Evolutionary conservation across 2,888 invertebrate genomes (phyloP).

Genomic region (Emmelina monodactyla): DNA sequence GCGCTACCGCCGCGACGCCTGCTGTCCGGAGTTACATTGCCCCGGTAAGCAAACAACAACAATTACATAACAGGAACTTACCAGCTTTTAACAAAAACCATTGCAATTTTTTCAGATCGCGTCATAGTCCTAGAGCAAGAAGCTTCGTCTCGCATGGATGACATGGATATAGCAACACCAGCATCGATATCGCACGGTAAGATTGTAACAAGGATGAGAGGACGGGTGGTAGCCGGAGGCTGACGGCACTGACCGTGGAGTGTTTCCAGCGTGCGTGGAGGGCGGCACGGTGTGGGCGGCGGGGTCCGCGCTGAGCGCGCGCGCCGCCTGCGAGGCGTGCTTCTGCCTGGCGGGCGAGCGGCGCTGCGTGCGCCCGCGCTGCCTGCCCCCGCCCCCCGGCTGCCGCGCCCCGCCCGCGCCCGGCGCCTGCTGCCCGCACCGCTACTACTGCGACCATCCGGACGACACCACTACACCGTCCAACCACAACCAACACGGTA

Average conservation of each 20-base stretch:
- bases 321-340: conserved; percentile 84
- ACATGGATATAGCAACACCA: conserved; percentile 19
- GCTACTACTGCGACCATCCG: conserved; percentile 70
- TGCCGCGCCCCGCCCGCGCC: conserved; percentile 70
- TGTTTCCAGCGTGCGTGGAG: conserved; percentile 71
- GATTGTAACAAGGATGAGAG: not conserved
- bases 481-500: conserved; percentile 25
- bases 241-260: too few species aligned
- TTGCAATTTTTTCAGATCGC: conserved; percentile 34
- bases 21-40: conserved; percentile 83
- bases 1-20: conserved; percentile 71
- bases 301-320: conserved; percentile 84
- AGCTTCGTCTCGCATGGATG: conserved; percentile 27
- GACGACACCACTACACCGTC: conserved; percentile 21
- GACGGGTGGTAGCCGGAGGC: too few species aligned
- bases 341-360: conserved; percentile 80
- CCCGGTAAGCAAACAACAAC: conserved; percentile 50
- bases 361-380: conserved; percentile 81
- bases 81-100: not conserved
- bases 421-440: conserved; percentile 80
- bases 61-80: not conserved
- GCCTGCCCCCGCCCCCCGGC: conserved; percentile 77
- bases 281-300: conserved; percentile 78
- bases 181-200: conserved; percentile 6
- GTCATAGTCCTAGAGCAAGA: conserved; percentile 31